A percentile compares a stretch with the other conserved stretches of the same genome.
Conservation (phyloP, 2,888 invertebrate genomes). For the Diarsia dahlii region DNA sequence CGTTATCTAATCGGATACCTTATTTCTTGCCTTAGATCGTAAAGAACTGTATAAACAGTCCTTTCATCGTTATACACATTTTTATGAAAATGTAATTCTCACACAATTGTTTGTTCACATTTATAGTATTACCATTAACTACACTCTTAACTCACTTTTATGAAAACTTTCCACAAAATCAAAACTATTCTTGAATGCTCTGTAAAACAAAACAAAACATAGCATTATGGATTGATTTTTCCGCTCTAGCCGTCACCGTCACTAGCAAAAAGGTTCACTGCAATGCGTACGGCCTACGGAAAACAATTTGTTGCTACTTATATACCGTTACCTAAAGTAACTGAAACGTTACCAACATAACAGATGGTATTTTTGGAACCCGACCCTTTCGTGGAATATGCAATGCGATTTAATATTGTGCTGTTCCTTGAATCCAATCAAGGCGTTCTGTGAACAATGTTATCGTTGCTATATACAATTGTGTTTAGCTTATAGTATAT, state of each 20-base stretch:
- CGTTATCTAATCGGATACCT: too few species aligned
- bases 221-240: conserved; percentile 50
- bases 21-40: too few species aligned
- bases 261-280: conserved; percentile 58
- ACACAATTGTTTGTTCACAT: too few species aligned
- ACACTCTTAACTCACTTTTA: not conserved
- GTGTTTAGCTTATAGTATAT: not conserved
- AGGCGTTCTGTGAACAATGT: conserved; percentile 5
- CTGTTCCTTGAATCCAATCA: conserved; percentile 39
- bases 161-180: not conserved
- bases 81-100: too few species aligned
- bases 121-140: too few species aligned
- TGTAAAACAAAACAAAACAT: conserved; percentile 19
- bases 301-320: conserved; percentile 55
- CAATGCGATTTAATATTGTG: conserved; percentile 39
- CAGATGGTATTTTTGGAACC: conserved; percentile 42
- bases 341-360: conserved; percentile 51
- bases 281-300: conserved; percentile 60
- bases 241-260: conserved; percentile 32
- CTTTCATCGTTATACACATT: too few species aligned
- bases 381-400: conserved; percentile 40
- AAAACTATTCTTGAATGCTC: not conserved
- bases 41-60: too few species aligned
- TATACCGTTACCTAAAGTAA: conserved; percentile 40
- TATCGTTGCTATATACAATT: not conserved